Evolutionary conservation across 2,888 invertebrate species (phyloP).

Genomic region (Ramazzottius varieornatus): DNA sequence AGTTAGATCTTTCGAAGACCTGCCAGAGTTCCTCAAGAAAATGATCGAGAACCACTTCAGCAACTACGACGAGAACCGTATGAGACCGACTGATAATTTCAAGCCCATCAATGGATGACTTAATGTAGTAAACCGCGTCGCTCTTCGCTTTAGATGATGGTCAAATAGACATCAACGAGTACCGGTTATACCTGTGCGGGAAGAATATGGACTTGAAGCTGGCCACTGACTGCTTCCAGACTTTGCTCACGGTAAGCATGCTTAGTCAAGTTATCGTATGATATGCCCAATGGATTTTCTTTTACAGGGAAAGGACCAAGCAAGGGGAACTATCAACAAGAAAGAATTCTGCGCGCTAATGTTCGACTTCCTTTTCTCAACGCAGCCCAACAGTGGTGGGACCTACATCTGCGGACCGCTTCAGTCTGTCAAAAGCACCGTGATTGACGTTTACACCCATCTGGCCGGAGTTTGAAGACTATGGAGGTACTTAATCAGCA

Average conservation of each 20-base stretch:
- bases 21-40: background rate
- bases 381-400: conserved; percentile 7
- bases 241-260: conserved; percentile 8
- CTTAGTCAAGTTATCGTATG: too few relatives aligned
- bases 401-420: conserved; percentile 9
- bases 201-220: conserved; percentile 10
- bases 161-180: conserved; percentile 9
- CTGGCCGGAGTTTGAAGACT: background rate
- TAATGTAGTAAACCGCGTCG: too few relatives aligned
- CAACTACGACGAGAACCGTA: background rate
- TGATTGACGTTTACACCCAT: background rate
- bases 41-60: background rate
- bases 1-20: background rate
- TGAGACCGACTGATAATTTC: too few relatives aligned
- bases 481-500: too few relatives aligned
- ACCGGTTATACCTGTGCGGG: conserved; percentile 9
- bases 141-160: conserved; percentile 8
- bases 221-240: conserved; percentile 8
- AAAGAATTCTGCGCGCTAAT: conserved; percentile 7
- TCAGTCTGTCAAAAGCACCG: conserved; percentile 7
- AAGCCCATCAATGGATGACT: too few relatives aligned
- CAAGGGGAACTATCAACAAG: conserved; percentile 7
- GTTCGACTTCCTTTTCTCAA: conserved; percentile 8
- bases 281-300: background rate
- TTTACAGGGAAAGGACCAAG: background rate